phyloP scores from a whole-genome alignment of 2,797 vertebrate genomes.

The Scolopax rusticola region DNA sequence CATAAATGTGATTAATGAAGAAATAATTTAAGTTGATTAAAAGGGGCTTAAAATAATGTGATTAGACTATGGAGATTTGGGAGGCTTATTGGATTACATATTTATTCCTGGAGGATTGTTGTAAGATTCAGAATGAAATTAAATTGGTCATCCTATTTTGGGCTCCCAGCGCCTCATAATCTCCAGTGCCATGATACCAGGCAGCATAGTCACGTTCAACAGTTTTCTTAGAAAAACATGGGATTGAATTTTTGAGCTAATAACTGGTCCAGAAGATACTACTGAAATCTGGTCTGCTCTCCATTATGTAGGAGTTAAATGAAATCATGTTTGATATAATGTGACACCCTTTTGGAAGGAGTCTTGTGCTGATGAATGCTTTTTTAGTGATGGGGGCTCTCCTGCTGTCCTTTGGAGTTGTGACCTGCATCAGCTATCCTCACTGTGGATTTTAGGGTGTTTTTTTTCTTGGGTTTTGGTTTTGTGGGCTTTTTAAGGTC shows the following conservation, averaged over 20 bases:
- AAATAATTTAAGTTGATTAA: conserved; percentile 63
- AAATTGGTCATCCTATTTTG: conserved; percentile 5
- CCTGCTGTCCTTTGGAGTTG: neutral
- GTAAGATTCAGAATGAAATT: conserved; percentile 42
- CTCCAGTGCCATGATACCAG: neutral
- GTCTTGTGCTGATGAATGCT: neutral
- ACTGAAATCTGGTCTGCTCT: neutral
- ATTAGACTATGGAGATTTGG: conserved; percentile 51
- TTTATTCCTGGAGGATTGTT: conserved; percentile 51
- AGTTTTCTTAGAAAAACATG: fast-evolving
- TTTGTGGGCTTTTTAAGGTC: neutral
- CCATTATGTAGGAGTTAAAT: neutral
- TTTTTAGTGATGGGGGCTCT: neutral
- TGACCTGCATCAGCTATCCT: neutral
- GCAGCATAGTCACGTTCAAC: neutral
- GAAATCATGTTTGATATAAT: neutral
- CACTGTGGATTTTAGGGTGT: neutral
- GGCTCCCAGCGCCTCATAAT: neutral
- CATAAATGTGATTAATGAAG: conserved; percentile 48
- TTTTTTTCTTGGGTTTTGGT: neutral
- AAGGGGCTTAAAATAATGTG: conserved; percentile 66
- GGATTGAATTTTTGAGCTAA: neutral
- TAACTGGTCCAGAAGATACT: neutral
- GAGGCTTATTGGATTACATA: conserved; percentile 61
- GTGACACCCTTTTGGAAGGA: neutral